These are phyloP conservation scores for Polypterus senegalus DNA, from an alignment of 2,113 vertebrate genomes.

Conservation along the genomic window DNA sequence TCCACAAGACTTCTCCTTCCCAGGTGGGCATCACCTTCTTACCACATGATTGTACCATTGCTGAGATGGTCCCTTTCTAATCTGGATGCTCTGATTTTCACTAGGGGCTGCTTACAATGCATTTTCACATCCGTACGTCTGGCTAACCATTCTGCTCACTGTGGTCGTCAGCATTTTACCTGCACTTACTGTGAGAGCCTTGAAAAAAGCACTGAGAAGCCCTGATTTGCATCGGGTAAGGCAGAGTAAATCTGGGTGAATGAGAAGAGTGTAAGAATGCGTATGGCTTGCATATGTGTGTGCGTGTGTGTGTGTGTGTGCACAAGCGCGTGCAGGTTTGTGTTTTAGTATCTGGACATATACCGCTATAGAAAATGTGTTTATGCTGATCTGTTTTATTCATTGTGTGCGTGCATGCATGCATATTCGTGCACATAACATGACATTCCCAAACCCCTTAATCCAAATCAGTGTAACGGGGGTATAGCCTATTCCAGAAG, in stretches of 20 bases:
- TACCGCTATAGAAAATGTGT: neutral
- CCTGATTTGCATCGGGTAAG: constrained; percentile 44
- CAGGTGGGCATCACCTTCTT: constrained; percentile 42
- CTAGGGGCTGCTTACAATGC: constrained; percentile 53
- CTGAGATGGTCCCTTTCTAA: neutral
- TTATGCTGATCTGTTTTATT: neutral
- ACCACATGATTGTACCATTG: neutral
- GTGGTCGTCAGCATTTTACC: constrained; percentile 55
- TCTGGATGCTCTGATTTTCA: constrained; percentile 3
- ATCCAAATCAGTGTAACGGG: too few species aligned
- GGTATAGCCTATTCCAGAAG: too few species aligned
- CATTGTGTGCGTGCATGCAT: too few species aligned
- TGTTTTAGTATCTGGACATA: neutral
- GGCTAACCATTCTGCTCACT: constrained; percentile 63
- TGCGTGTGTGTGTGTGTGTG: constrained; percentile 1
- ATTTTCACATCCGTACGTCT: constrained; percentile 42
- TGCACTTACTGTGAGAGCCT: constrained; percentile 33
- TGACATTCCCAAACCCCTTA: too few species aligned
- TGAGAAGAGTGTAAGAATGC: neutral
- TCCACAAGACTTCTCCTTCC: constrained; percentile 58
- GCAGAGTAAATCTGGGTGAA: too few species aligned
- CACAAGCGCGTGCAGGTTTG: neutral
- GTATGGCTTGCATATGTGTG: constrained; percentile 12
- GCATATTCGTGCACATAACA: too few species aligned
- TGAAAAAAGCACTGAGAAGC: constrained; percentile 24